These are phyloP conservation scores for Falco columbarius DNA, from an alignment of 2,797 vertebrate species.

Conservation along the genomic window DNA sequence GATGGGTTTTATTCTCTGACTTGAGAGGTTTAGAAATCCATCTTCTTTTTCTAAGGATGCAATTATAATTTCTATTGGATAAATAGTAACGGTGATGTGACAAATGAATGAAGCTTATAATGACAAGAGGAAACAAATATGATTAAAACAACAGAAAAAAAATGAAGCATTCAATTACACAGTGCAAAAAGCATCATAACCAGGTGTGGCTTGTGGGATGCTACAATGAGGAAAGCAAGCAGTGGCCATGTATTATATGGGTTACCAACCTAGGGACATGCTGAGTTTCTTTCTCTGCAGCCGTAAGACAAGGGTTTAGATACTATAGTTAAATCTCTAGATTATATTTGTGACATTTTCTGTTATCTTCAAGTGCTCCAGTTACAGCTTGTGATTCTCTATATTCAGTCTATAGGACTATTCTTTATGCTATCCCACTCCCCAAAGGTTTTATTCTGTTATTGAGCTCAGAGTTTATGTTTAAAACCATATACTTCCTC, in stretches of 20 bases:
- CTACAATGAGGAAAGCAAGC: neutral
- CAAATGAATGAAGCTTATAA: neutral
- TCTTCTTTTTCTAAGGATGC: neutral
- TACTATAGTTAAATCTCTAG: neutral
- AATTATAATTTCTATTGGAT: neutral
- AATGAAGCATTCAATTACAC: neutral
- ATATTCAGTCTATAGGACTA: neutral
- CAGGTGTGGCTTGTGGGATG: neutral
- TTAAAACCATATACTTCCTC: neutral
- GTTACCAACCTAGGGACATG: neutral
- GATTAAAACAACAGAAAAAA: neutral
- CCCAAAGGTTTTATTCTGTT: neutral
- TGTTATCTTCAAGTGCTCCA: neutral
- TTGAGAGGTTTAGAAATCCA: neutral
- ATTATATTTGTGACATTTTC: neutral
- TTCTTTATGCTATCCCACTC: neutral
- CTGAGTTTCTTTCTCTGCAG: neutral
- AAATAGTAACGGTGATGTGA: neutral
- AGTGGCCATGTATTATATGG: neutral
- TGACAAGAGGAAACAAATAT: neutral
- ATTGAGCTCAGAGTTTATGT: neutral
- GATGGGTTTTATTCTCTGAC: neutral
- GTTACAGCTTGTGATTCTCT: neutral
- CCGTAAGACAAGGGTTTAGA: neutral
- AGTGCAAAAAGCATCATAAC: neutral